Conservation (phyloP, 2,113 vertebrate genomes). For the Lepidiolamprologus cunningtoni region DNA sequence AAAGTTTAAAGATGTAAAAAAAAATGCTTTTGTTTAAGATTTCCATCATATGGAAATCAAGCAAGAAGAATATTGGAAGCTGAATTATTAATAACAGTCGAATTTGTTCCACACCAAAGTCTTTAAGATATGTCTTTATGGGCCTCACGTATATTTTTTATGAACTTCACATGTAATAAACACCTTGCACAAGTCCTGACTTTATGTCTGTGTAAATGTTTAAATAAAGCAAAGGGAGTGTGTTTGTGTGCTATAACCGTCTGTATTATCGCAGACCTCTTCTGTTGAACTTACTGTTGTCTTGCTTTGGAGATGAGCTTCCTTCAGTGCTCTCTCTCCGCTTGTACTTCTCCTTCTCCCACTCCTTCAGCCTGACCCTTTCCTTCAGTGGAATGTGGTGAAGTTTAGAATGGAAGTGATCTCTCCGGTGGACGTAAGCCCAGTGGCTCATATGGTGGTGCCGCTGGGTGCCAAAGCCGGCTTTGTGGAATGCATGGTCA, state of each 20-base stretch:
- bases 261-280: neutral
- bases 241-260: neutral
- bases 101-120: neutral
- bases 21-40: neutral
- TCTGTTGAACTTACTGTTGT: neutral
- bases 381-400: neutral
- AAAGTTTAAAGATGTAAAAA: neutral
- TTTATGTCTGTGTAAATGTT: neutral
- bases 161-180: neutral
- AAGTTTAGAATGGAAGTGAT: neutral
- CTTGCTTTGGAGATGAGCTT: neutral
- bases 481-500: conserved; percentile 31
- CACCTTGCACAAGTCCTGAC: neutral
- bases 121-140: neutral
- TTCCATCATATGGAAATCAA: neutral
- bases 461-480: conserved; percentile 14
- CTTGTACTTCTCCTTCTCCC: neutral
- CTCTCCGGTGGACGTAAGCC: neutral
- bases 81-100: neutral
- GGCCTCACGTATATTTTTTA: neutral
- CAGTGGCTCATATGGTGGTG: neutral
- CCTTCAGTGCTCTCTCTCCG: neutral
- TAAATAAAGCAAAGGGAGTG: neutral
- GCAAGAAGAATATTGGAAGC: neutral
- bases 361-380: neutral